Evolutionary conservation across 2,113 vertebrate species (phyloP).

Genomic region (Nycticorax nycticorax): DNA sequence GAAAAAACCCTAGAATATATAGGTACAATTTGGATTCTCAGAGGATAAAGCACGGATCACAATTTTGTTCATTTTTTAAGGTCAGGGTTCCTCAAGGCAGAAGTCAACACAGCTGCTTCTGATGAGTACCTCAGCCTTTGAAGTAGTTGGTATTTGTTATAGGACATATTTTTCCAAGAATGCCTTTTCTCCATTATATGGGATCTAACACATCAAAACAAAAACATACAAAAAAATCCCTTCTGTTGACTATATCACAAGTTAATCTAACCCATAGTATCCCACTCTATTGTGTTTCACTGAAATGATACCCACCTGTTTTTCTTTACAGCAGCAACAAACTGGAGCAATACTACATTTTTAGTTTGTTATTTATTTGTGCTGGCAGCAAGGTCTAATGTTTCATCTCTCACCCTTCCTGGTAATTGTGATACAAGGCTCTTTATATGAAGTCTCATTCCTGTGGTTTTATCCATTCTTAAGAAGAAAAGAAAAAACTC

Average conservation of each 20-base stretch:
- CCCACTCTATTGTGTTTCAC: neutral
- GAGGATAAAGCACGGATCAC: neutral
- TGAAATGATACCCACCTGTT: neutral
- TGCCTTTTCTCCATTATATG: neutral
- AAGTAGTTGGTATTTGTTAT: neutral
- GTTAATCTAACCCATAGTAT: neutral
- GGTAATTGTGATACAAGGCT: slow-evolving; percentile 30
- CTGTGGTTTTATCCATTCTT: slow-evolving; percentile 58
- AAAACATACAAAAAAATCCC: neutral
- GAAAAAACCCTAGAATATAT: neutral
- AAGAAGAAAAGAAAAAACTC: slow-evolving; percentile 22
- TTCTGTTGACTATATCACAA: neutral
- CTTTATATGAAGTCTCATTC: slow-evolving; percentile 33
- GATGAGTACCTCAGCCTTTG: neutral
- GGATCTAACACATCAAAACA: neutral
- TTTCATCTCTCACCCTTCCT: slow-evolving; percentile 51
- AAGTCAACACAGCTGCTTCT: neutral
- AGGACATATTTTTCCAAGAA: neutral
- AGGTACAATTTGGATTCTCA: neutral
- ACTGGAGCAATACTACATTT: neutral
- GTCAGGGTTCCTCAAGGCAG: neutral
- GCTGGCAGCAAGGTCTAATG: neutral
- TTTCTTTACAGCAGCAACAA: neutral
- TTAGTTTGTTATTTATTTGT: neutral
- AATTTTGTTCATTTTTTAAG: neutral